phyloP scores from a whole-genome alignment of 2,797 vertebrate species.

The Argya squamiceps region DNA sequence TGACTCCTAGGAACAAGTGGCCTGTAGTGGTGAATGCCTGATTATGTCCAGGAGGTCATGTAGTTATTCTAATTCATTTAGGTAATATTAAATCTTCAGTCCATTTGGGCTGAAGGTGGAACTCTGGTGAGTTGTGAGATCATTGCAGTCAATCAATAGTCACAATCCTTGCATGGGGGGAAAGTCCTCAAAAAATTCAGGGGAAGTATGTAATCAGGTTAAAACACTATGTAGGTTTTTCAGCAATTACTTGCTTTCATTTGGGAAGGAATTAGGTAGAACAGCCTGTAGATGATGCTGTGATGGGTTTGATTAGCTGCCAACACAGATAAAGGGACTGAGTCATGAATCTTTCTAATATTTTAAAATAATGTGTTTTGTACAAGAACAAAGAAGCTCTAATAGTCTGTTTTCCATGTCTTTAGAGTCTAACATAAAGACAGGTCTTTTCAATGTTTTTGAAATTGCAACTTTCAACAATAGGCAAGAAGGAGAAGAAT shows the following conservation, averaged over 20 bases:
- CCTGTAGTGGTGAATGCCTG: not conserved
- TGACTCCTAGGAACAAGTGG: not conserved
- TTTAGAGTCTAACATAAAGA: conserved; percentile 59
- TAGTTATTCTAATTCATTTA: not conserved
- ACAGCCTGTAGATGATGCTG: conserved; percentile 47
- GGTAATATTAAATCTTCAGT: not conserved
- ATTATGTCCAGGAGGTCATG: not conserved
- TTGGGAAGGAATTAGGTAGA: conserved; percentile 45
- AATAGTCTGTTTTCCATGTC: conserved; percentile 23
- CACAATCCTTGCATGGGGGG: not conserved
- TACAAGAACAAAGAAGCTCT: conserved; percentile 57
- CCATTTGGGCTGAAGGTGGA: not conserved
- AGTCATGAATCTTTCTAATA: conserved; percentile 52
- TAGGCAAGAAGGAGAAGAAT: conserved; percentile 60
- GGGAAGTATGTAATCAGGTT: not conserved
- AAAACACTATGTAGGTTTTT: not conserved
- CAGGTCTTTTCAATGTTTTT: not conserved
- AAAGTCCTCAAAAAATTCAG: not conserved
- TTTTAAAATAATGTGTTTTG: conserved; percentile 58
- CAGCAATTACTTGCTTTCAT: conserved; percentile 47
- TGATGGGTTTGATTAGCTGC: conserved; percentile 67
- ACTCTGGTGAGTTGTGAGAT: not conserved
- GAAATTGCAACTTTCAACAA: conserved; percentile 61
- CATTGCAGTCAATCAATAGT: not conserved
- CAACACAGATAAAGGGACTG: conserved; percentile 49